phyloP scores from a whole-genome alignment of 2,113 vertebrate genomes.

The Aepyceros melampus region DNA sequence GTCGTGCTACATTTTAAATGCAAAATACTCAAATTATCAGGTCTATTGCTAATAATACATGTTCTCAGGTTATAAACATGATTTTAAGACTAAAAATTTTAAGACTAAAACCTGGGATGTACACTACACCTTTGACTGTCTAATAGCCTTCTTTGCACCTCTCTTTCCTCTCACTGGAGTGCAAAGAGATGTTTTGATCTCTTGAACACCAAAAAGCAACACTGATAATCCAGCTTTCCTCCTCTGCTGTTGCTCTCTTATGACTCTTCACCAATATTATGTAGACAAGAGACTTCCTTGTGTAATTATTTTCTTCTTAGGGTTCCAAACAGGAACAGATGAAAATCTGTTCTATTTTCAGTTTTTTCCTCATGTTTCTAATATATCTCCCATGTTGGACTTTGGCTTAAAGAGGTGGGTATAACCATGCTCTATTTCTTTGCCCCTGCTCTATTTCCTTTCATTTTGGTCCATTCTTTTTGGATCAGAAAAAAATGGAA shows the following conservation, averaged over 20 bases:
- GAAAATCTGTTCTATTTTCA: neutral
- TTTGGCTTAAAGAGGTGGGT: neutral
- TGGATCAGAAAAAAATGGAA: neutral
- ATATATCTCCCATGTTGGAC: neutral
- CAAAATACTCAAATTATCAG: neutral
- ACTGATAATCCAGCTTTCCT: neutral
- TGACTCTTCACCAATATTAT: neutral
- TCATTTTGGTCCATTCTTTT: neutral
- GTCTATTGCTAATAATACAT: neutral
- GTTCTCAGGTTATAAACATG: neutral
- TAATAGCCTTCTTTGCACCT: neutral
- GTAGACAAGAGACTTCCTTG: neutral
- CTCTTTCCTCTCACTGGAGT: neutral
- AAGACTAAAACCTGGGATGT: neutral
- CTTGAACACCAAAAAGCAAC: neutral
- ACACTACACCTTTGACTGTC: neutral
- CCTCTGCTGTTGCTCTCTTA: neutral
- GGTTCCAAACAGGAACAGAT: neutral
- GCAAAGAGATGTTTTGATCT: neutral
- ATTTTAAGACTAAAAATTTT: neutral
- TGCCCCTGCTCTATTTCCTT: neutral
- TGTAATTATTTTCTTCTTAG: neutral
- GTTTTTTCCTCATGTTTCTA: neutral
- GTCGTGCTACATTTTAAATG: neutral
- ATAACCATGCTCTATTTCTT: neutral